Conservation (phyloP, 2,797 vertebrate genomes). For the Huso huso region DNA sequence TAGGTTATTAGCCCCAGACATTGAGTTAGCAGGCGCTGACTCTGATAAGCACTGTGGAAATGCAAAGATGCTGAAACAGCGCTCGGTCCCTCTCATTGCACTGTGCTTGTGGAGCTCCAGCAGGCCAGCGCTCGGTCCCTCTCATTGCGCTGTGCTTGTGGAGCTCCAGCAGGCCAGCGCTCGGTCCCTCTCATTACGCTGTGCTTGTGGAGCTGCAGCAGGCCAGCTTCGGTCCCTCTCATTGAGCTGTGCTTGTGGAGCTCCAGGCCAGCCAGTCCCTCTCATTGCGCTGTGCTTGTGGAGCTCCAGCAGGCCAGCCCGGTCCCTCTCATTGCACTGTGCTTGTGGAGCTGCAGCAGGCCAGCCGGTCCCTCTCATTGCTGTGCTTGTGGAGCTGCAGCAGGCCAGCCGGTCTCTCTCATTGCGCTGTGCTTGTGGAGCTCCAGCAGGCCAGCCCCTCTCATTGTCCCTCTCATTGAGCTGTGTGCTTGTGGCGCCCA, state of each 20-base stretch:
- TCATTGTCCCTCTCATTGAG: too few relatives aligned
- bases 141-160: background rate
- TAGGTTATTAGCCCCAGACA: too few relatives aligned
- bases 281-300: conserved; percentile 18
- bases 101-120: conserved; percentile 38
- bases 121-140: conserved; percentile 41
- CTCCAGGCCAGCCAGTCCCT: conserved; percentile 30
- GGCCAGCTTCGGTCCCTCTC: conserved; percentile 27
- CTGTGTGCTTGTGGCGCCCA: too few relatives aligned
- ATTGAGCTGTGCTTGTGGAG: conserved; percentile 40
- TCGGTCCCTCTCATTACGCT: too few relatives aligned
- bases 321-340: background rate
- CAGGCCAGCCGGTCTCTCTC: background rate
- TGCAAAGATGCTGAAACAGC: conserved; percentile 1
- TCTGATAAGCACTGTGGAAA: too few relatives aligned
- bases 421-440: background rate
- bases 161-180: too few relatives aligned
- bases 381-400: background rate
- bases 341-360: background rate
- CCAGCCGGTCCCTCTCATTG: background rate
- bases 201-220: conserved; percentile 40
- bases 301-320: too few relatives aligned
- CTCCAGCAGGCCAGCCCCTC: background rate
- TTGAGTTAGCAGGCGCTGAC: too few relatives aligned
- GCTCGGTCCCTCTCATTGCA: conserved; percentile 18